phyloP scores from a whole-genome alignment of 2,888 invertebrate genomes.

The Limulus polyphemus region DNA sequence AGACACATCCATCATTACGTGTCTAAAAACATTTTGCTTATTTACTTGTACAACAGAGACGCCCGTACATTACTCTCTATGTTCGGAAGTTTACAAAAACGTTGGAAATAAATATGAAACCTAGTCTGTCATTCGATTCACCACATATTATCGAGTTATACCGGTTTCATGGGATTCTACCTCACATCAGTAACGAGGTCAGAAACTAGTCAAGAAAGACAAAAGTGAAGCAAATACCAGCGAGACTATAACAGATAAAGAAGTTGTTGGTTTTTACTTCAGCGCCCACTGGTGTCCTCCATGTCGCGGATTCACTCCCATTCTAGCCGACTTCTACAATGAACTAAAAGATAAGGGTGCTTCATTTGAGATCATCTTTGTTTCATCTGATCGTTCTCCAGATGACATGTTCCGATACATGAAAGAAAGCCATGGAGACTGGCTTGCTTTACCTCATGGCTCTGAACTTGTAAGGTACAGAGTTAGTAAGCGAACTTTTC shows the following conservation, averaged over 20 bases:
- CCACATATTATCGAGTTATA: no score
- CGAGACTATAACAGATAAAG: constrained; percentile 30
- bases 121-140: no score
- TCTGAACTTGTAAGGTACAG: constrained; percentile 30
- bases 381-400: constrained; percentile 39
- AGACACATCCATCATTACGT: no score
- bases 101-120: no score
- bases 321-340: constrained; percentile 38
- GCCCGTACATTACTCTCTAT: no score
- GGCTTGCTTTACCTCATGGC: constrained; percentile 37
- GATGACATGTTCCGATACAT: constrained; percentile 36
- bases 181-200: constrained; percentile 2
- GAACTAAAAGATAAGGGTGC: constrained; percentile 30
- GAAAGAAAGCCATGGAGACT: constrained; percentile 39
- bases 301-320: constrained; percentile 41
- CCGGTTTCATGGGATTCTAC: no score
- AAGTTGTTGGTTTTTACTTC: constrained; percentile 41
- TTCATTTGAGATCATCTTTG: constrained; percentile 41
- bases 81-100: no score
- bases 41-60: no score
- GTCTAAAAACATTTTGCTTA: no score
- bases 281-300: constrained; percentile 45
- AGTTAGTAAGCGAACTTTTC: not conserved
- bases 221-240: constrained; percentile 5
- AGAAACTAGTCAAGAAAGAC: constrained; percentile 15